A percentile compares a stretch with the other conserved stretches of the same genome.
Evolutionary conservation across 2,888 invertebrate genomes (phyloP).

Genomic region (Pyrochroa serraticornis): DNA sequence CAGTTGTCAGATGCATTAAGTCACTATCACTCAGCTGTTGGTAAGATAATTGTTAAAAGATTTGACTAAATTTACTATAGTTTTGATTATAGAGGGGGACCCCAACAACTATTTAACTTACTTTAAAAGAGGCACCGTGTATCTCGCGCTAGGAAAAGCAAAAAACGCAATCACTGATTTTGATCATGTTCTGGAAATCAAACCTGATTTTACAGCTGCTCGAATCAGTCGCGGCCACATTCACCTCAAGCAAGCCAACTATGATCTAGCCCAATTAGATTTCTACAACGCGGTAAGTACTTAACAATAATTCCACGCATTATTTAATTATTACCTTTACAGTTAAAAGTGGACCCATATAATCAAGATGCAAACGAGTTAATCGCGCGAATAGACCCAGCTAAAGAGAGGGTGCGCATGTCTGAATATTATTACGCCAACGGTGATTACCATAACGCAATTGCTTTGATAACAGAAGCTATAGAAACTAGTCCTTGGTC

Average conservation of each 20-base stretch:
- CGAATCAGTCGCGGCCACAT: constrained; percentile 79
- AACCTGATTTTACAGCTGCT: constrained; percentile 93
- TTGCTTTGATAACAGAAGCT: constrained; percentile 67
- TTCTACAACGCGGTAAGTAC: constrained; percentile 82
- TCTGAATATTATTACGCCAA: constrained; percentile 68
- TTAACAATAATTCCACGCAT: background rate
- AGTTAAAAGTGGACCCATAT: constrained; percentile 74
- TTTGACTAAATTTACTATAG: constrained; percentile 1
- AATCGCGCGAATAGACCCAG: constrained; percentile 68
- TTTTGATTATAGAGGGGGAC: constrained; percentile 80
- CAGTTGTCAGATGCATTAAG: constrained; percentile 95
- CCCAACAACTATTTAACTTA: constrained; percentile 94
- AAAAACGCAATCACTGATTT: constrained; percentile 95
- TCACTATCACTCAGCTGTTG: constrained; percentile 97
- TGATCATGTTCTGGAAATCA: constrained; percentile 88
- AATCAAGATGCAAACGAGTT: constrained; percentile 79
- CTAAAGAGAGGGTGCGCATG: constrained; percentile 67
- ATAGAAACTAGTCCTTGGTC: constrained; percentile 93
- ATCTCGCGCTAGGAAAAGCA: constrained; percentile 93
- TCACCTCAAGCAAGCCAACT: constrained; percentile 86
- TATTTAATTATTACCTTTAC: constrained; percentile 12
- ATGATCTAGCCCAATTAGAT: constrained; percentile 81
- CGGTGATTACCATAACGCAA: constrained; percentile 65
- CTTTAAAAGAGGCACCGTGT: constrained; percentile 95
- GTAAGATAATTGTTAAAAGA: constrained; percentile 60